Evolutionary conservation across 2,888 invertebrate genomes (phyloP), one percentile per base, ranked within the genome.

Genomic region (Xestia ashworthii): DNA sequence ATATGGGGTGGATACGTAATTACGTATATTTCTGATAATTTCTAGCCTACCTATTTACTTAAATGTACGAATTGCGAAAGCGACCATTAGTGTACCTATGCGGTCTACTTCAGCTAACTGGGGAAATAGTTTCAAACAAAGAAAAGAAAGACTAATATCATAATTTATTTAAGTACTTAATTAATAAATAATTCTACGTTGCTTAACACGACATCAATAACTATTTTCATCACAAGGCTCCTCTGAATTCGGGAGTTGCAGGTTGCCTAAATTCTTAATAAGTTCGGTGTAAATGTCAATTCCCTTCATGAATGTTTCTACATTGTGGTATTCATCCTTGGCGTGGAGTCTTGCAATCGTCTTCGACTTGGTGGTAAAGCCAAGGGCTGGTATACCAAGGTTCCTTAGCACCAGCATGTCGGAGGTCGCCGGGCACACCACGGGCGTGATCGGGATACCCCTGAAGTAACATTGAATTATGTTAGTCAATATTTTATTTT

Each of bases 351-450:
- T 88, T 4, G 81, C 3, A 3, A 67, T 75, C 3, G 93, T 95
- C 62, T 89, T 88, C 5, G 84, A 77, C 81, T 92, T 94, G 25
- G 94, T 87, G 0, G 93, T 71, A 81, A 95, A 94, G 3, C 95
- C 95, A 0, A 95, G 74, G 0, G 94, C 94, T 8, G 95, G 94
- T 41, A 94, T 91, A 0, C 94, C 95, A 2, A 89, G 73, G 72
- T 91, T 92, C 5, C 95, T 91, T 0, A 96, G 5, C 1, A 82
- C 81, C 3, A 93, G 53, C 91, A 93, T 93, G 81, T 96, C 95
- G 0, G 94, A 90, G 0, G 94, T 93, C 0, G 94, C 95, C 3
- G 94, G 93, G 19, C 90, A 90, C 0, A 94, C 90, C 0, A 92
- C 65, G 0, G 94, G 92, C 12, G 62, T 78, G 14, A 94, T 22